These are phyloP conservation scores for Chaetodon trifascialis DNA, from an alignment of 2,113 vertebrate genomes.

Conservation along the genomic window DNA sequence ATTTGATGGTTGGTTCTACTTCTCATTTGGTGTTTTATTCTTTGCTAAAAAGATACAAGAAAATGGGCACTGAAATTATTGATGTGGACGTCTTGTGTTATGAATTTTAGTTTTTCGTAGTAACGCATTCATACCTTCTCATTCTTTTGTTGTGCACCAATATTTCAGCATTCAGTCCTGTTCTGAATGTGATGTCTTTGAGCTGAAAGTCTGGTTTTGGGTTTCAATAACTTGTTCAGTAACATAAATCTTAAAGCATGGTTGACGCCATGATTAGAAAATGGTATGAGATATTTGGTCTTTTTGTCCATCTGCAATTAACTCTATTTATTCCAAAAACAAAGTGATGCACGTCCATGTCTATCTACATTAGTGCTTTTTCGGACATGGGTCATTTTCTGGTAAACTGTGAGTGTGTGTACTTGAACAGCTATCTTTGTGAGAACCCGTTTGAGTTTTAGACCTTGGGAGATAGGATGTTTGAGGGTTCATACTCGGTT, in stretches of 20 bases:
- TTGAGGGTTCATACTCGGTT: too few relatives aligned
- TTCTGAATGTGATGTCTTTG: neutral
- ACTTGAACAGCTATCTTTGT: too few relatives aligned
- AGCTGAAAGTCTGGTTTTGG: neutral
- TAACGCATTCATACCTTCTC: neutral
- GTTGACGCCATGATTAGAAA: neutral
- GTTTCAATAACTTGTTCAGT: neutral
- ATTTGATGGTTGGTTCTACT: conserved; percentile 90
- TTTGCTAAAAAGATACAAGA: neutral
- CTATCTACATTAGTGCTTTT: too few relatives aligned
- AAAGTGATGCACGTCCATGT: too few relatives aligned
- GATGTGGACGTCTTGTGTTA: neutral
- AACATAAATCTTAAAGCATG: neutral
- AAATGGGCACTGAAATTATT: neutral
- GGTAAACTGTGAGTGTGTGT: too few relatives aligned
- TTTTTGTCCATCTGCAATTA: too few relatives aligned
- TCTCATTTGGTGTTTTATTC: neutral
- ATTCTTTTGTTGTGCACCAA: neutral
- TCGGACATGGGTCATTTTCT: too few relatives aligned
- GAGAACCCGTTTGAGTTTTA: too few relatives aligned
- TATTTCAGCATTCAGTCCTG: neutral
- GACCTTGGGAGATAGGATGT: too few relatives aligned
- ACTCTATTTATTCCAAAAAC: too few relatives aligned
- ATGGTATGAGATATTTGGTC: too few relatives aligned
- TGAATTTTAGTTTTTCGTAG: neutral